phyloP scores from a whole-genome alignment of 2,797 vertebrate genomes.

The Mormyrops attenuatus region DNA sequence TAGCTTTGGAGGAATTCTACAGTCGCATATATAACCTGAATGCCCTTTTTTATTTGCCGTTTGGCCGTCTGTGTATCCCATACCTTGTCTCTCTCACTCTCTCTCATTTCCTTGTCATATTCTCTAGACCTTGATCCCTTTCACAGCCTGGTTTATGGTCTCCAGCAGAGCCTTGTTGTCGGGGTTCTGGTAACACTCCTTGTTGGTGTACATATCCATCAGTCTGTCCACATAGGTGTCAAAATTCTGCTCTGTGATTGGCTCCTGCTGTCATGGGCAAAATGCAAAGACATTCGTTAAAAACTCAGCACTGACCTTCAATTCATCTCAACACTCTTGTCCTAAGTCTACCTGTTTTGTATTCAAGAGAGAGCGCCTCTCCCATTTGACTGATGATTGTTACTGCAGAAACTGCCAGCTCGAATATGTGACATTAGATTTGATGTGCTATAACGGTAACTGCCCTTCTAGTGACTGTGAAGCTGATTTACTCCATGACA shows the following conservation, averaged over 20 bases:
- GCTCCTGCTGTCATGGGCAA: constrained; percentile 68
- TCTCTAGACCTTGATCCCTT: constrained; percentile 90
- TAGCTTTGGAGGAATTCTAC: constrained; percentile 23
- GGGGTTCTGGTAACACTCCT: constrained; percentile 96
- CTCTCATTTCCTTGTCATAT: background rate
- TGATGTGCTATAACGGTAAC: background rate
- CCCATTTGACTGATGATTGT: background rate
- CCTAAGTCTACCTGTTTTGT: background rate
- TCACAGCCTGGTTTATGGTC: constrained; percentile 95
- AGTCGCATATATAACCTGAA: constrained; percentile 39
- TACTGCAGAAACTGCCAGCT: background rate
- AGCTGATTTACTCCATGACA: background rate
- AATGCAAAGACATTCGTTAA: constrained; percentile 6
- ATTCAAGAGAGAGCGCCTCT: background rate
- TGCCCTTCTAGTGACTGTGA: background rate
- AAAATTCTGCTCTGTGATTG: constrained; percentile 93
- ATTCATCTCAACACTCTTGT: background rate
- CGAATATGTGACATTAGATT: background rate
- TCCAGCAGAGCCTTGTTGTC: constrained; percentile 94
- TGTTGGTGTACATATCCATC: constrained; percentile 97
- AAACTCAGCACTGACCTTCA: background rate
- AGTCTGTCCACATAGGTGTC: constrained; percentile 89
- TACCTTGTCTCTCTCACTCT: constrained; percentile 18
- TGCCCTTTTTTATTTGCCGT: constrained; percentile 43
- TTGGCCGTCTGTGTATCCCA: constrained; percentile 32